Conservation (phyloP, 2,797 vertebrate species). For the Cheirogaleus major region DNA sequence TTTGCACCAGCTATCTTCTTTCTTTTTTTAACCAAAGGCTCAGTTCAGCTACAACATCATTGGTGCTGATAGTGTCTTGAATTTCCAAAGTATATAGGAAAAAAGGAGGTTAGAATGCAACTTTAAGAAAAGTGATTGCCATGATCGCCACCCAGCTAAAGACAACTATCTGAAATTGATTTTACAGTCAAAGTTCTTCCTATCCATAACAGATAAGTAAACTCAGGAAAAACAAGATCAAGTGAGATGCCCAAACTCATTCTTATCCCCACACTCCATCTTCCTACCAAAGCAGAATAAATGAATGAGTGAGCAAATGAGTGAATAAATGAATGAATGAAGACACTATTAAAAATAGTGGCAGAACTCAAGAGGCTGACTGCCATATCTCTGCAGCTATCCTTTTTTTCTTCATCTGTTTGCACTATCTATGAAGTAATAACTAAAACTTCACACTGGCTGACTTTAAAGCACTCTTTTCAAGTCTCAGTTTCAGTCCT, state of each 20-base stretch:
- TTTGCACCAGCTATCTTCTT: background rate
- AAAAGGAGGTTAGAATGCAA: background rate
- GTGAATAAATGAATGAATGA: background rate
- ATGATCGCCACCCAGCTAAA: background rate
- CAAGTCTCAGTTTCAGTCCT: background rate
- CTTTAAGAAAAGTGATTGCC: background rate
- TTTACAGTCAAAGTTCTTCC: background rate
- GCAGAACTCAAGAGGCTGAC: background rate
- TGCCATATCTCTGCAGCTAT: background rate
- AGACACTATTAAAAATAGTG: background rate
- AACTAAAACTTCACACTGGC: background rate
- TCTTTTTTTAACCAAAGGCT: background rate
- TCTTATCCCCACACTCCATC: background rate
- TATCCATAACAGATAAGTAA: background rate
- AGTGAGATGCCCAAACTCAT: background rate
- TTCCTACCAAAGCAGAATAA: background rate
- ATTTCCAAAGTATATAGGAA: background rate
- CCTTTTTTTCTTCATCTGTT: background rate
- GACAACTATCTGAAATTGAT: background rate
- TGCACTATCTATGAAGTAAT: background rate
- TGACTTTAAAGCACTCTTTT: background rate
- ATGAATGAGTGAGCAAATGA: background rate
- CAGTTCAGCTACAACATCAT: background rate
- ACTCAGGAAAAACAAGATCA: background rate
- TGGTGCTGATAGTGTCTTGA: background rate